Base-by-base conservation (phyloP, 2,888 invertebrate genomes). In the Incurvaria masculella region DNA sequence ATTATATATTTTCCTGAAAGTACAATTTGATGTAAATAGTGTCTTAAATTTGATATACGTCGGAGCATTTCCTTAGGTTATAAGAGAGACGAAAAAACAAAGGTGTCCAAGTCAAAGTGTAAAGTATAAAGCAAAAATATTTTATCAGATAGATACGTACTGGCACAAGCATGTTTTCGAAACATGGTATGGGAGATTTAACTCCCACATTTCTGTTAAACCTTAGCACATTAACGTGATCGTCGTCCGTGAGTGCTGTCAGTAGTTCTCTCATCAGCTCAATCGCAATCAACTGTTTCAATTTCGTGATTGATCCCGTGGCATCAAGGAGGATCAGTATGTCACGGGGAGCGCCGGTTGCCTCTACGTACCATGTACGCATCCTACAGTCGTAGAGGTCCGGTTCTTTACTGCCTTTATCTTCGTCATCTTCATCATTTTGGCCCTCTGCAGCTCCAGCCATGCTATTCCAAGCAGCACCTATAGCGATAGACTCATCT, bases 331-430 rank as follows among this genome's bases (percentile, higher is more conserved):
- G 64, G 10, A 78, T 66, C 44, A 78, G 66, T 0, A 78, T 59
- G 49, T 78, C 78, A 0, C 75, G 59, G 0, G 76, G 75, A 0
- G 78, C 78, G 0, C 78, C 78, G 11, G 66, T 63, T 0, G 75
- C 74, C 49, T 68, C 67, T 44, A 76, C 74, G 56, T 74, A 78
- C 78, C 78, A 78, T 1, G 78, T 69, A 1, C 78, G 66, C 19
- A 76, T 61, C 0, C 78, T 65, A 49, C 78, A 78, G 56, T 78
- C 78, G 56, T 72, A 78, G 8, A 72, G 57, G 42, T 70, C 68
- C 14, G 62, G 66, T 33, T 33, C 33, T 4, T n/a, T 23, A 1
- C 60, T 59, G 1, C 58, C 58, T 14, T 62, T 56, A 6, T 61
- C 58, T 3, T 51, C 49, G 8, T 42, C 43, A 10, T 42, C 44